Percentiles rank a stretch among this genome's conserved stretches.
Conservation (phyloP, 2,888 invertebrate species). For the Clostera curtula region DNA sequence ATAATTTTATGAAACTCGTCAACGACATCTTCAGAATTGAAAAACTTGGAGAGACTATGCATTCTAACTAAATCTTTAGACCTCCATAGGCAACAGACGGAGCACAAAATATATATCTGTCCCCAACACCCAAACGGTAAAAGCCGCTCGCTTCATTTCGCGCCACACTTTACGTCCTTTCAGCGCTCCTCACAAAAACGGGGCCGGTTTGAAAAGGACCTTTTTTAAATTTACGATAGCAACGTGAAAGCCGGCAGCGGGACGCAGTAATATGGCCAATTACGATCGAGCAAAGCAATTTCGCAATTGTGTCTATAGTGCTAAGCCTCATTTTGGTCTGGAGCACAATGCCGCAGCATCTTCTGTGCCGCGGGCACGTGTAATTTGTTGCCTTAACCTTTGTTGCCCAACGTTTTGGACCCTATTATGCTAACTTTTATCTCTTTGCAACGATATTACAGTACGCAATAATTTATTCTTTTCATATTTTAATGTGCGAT, state of each 20-base stretch:
- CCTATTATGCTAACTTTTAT: slow-evolving; percentile 39
- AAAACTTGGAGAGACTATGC: too few species aligned
- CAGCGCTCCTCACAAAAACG: slow-evolving; percentile 41
- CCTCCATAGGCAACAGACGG: too few species aligned
- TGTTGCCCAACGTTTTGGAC: slow-evolving; percentile 31
- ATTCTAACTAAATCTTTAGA: too few species aligned
- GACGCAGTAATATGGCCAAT: slow-evolving; percentile 39
- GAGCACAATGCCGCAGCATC: slow-evolving; percentile 28
- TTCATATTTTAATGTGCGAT: slow-evolving; percentile 27
- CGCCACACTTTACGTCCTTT: slow-evolving; percentile 33
- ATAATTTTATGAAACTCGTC: too few species aligned
- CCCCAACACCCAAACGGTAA: slow-evolving; percentile 20
- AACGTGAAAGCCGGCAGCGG: slow-evolving; percentile 40
- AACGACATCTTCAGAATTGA: too few species aligned
- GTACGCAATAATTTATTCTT: slow-evolving; percentile 36
- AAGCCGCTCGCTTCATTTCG: slow-evolving; percentile 14
- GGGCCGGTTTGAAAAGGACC: slow-evolving; percentile 39
- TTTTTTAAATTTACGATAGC: slow-evolving; percentile 52
- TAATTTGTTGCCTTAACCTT: slow-evolving; percentile 47
- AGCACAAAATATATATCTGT: too few species aligned
- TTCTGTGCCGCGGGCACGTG: slow-evolving; percentile 31
- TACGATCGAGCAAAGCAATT: slow-evolving; percentile 44
- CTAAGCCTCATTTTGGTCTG: slow-evolving; percentile 36
- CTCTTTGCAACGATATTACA: slow-evolving; percentile 29
- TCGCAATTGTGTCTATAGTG: slow-evolving; percentile 38